Base-by-base conservation (phyloP, 30 jellyfish, hydroid and myxozoan genomes). In the Mastigias papua region DNA sequence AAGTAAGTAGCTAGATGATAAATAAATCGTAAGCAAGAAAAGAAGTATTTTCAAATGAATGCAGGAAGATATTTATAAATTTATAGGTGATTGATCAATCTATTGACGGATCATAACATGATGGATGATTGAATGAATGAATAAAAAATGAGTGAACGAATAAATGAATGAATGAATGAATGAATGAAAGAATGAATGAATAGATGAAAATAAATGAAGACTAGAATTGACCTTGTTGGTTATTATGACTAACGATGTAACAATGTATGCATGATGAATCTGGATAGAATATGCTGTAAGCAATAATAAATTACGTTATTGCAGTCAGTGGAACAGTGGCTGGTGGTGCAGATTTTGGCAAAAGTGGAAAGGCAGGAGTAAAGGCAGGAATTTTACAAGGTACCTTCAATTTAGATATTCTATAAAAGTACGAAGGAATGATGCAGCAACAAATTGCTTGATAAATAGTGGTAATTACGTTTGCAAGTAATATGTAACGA, bases 331-430 rank as follows among this genome's bases (percentile, higher is more conserved):
- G 88, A 13, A 70, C 88, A 7, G 88, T 78, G 10, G 83, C 88
- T 63, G 94, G 88, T 16, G 90, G 90, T 20, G 86, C 73, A 75
- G 75, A 50, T 48, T 57, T 57, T 27, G 92, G 92, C 16, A 78
- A 66, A 34, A 50, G 62, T 22, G 87, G 81, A 35, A 37, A 77
- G 9, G 68, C 88, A 21, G 88, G 94, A 28, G 73, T 85, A 33
- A 73, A 72, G 51, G 94, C 32, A 64, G 94, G 94, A 25, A 64
- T 85, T 21, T 33, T 73, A 0, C 7, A 80, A 57, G 94, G 94
- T 85, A 42, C 7, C 13, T 42, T 42, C n/a, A n/a, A n/a, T n/a
- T n/a, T n/a, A n/a, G n/a, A n/a, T n/a, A n/a, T n/a, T n/a, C n/a
- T n/a, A n/a, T n/a, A n/a, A n/a, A n/a, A n/a, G n/a, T n/a, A n/a